Conservation (phyloP, 2,113 vertebrate species). For the Lophius piscatorius region DNA sequence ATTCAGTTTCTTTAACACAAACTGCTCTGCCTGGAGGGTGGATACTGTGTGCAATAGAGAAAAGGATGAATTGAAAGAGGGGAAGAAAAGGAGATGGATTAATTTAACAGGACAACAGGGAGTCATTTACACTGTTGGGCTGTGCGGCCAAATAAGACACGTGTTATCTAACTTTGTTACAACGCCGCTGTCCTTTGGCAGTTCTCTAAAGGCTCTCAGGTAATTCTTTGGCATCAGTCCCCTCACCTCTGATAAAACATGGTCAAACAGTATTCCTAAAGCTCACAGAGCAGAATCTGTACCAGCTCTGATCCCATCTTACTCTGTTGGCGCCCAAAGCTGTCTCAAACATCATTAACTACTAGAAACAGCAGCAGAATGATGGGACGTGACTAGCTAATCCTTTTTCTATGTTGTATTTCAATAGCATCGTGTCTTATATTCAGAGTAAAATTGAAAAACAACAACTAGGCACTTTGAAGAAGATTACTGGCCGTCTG, state of each 20-base stretch:
- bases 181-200: conserved; percentile 38
- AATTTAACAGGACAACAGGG: conserved; percentile 59
- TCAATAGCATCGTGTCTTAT: conserved; percentile 1
- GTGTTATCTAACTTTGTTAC: conserved; percentile 42
- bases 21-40: conserved; percentile 27
- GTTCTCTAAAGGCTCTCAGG: conserved; percentile 35
- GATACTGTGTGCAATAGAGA: conserved; percentile 26
- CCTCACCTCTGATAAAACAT: conserved; percentile 46
- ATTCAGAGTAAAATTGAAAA: conserved; percentile 8
- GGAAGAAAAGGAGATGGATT: conserved; percentile 38
- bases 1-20: conserved; percentile 68
- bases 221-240: conserved; percentile 56
- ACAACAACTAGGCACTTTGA: conserved; percentile 12
- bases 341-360: neutral
- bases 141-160: conserved; percentile 57
- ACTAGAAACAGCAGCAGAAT: neutral
- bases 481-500: too few relatives aligned
- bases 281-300: conserved; percentile 36
- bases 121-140: conserved; percentile 53
- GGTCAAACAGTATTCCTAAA: conserved; percentile 48
- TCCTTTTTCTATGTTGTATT: neutral
- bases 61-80: conserved; percentile 4
- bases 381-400: neutral
- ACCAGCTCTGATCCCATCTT: conserved; percentile 28
- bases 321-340: conserved; percentile 8